These are phyloP conservation scores for Apotomis betuletana DNA, from an alignment of 2,888 invertebrate species.

Conservation along the genomic window DNA sequence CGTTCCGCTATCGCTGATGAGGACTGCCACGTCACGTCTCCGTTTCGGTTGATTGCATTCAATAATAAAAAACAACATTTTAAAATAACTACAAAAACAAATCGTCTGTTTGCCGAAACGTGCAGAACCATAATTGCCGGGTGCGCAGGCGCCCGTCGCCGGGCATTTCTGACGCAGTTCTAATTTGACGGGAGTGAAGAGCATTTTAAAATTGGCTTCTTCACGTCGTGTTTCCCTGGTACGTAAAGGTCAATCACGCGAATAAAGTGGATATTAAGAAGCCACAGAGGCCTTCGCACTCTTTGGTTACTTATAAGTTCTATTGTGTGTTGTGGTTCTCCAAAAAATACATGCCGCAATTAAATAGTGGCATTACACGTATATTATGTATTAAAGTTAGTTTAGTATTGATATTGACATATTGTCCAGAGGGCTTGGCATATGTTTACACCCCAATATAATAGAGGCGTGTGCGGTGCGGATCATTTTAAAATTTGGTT, in stretches of 20 bases:
- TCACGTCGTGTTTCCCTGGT: conserved; percentile 3
- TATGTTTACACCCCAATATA: too few relatives aligned
- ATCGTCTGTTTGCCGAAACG: background rate
- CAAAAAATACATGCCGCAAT: too few relatives aligned
- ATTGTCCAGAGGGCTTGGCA: too few relatives aligned
- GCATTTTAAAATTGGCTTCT: background rate
- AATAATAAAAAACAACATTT: background rate
- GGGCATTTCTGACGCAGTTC: conserved; percentile 29
- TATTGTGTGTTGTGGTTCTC: too few relatives aligned
- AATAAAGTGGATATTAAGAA: background rate
- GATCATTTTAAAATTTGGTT: too few relatives aligned
- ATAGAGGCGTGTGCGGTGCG: too few relatives aligned
- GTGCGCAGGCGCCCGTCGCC: conserved; percentile 41
- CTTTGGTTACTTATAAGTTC: too few relatives aligned
- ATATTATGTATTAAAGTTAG: too few relatives aligned
- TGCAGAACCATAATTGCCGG: conserved; percentile 13
- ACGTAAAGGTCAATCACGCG: background rate
- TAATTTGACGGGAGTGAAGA: conserved; percentile 5
- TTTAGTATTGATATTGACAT: too few relatives aligned
- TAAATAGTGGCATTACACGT: too few relatives aligned
- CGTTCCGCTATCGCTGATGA: too few relatives aligned
- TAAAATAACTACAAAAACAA: background rate
- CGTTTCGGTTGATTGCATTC: background rate
- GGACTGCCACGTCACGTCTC: too few relatives aligned
- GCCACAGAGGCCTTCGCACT: background rate